Evolutionary conservation across 1,140 invertebrate genomes (phyloP), one percentile per base, ranked within the genome.

Genomic region (Philotrypesis tridentata): DNA sequence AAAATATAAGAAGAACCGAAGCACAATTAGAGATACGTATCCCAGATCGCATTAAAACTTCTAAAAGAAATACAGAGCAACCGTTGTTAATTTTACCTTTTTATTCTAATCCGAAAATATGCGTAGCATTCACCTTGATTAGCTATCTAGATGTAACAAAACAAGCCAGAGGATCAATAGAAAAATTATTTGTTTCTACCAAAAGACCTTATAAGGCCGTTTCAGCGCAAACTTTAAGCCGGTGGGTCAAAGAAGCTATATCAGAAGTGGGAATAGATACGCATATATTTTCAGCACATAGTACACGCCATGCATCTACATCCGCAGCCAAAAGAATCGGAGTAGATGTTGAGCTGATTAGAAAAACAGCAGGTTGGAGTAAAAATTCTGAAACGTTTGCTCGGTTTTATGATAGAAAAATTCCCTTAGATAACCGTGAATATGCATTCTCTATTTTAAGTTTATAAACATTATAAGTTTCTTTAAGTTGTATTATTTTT

Each of bases 361-460:
- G 48, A 74, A 55, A 55, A 55, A 55, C 72, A 9, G 72, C 72
- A 55, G 72, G 72, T 37, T 74, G 72, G 72, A 29, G 23, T 27
- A 29, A 74, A 14, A 60, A 60, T 7, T 74, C 48, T 1, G 25
- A 74, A 31, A 60, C 48, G 12, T 74, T 74, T 60, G 40, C 72
- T 29, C 48, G 12, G 2, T 74, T 74, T 74, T 74, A 55, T 29
- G 29, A 74, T 25, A 43, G 33, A 61, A 17, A 61, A 11, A 60
- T 74, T 1, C 17, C 25, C 23, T 17, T n/a, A 60, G 21, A 75
- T 61, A 75, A n/a, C 21, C 9, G 27, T 12, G 0, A 31, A 12
- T 75, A 29, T 61, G 27, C 48, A 29, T 33, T 0, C 9, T 29
- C 73, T 14, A 75, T 75, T 25, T 61, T 75, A 60, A 25, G 61